Base-by-base conservation (phyloP, 1,140 invertebrate species). In the Drosophila repleta region DNA sequence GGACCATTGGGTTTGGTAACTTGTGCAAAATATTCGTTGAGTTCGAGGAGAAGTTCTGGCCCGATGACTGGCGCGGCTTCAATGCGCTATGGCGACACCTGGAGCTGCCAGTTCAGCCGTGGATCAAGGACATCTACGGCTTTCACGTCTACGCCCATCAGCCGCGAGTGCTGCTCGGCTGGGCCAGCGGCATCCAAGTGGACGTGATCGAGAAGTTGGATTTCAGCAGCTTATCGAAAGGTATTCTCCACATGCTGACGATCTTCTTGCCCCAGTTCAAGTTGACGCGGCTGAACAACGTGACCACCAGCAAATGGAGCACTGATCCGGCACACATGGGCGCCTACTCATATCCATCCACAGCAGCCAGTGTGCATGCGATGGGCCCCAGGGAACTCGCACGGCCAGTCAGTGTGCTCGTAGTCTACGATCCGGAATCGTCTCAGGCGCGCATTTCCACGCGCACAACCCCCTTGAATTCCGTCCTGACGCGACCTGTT, bases 1-100 rank as follows among this genome's bases (percentile, higher is more conserved):
- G 94, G 90, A 93, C 92, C 18, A 81, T 96, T 1, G 94, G 94
- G 8, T 94, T 96, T 64, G 96, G 95, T 18, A 94, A 94, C 6
- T 93, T 96, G 1, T 93, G 96, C 81, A 97, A 97, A 92, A 94
- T 98, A 49, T 96, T 95, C 74, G 76, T 96, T 1, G 93, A 95
- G 82, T 96, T 95, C 79, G 89, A 93, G 0, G 82, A 93, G 35
- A 92, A 91, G 45, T 96, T 95, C 94, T 96, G 95, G 95, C 92
- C 93, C 0, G 81, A 93, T 37, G 72, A 91, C 43, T 90, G 72
- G 43, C 79, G 65, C 39, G 92, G 91, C 45, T 94, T 93, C 72
- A 92, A 81, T 68, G 92, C 94, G 15, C 61, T 94, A 17, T 95
- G 94, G 94, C 77, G 82, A 0, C 77, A 93, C 21, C 74, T 92